phyloP scores from a whole-genome alignment of 2,113 vertebrate genomes.

The Strigops habroptila region DNA sequence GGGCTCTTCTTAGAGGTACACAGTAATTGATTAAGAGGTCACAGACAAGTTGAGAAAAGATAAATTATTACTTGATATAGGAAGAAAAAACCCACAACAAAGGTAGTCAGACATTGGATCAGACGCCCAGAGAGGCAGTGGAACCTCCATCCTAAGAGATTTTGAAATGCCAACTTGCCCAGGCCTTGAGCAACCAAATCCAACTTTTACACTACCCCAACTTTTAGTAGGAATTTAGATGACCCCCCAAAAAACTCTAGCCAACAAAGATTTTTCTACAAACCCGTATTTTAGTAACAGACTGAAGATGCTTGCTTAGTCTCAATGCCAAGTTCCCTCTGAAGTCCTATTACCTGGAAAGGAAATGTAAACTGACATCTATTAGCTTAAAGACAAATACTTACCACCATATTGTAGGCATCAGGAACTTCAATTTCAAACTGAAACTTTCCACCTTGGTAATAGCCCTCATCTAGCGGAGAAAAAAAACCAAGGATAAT shows the following conservation, averaged over 20 bases:
- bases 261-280: not conserved
- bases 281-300: not conserved
- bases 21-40: not conserved
- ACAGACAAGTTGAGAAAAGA: not conserved
- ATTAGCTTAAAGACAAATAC: constrained; percentile 47
- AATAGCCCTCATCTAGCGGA: constrained; percentile 93
- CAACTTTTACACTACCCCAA: not conserved
- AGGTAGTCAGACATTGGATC: not conserved
- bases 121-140: not conserved
- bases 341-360: not conserved
- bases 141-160: not conserved
- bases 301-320: not conserved
- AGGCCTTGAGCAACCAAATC: not conserved
- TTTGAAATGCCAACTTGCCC: not conserved
- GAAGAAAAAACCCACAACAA: not conserved
- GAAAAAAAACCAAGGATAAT: constrained; percentile 27
- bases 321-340: not conserved
- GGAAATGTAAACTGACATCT: not conserved
- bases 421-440: constrained; percentile 98
- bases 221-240: not conserved
- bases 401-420: constrained; percentile 99
- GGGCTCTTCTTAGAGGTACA: not conserved
- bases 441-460: constrained; percentile 96
- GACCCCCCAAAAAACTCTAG: not conserved
- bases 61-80: not conserved